These are phyloP conservation scores for Fundulus diaphanus DNA, from an alignment of 2,797 vertebrate species.

Conservation along the genomic window DNA sequence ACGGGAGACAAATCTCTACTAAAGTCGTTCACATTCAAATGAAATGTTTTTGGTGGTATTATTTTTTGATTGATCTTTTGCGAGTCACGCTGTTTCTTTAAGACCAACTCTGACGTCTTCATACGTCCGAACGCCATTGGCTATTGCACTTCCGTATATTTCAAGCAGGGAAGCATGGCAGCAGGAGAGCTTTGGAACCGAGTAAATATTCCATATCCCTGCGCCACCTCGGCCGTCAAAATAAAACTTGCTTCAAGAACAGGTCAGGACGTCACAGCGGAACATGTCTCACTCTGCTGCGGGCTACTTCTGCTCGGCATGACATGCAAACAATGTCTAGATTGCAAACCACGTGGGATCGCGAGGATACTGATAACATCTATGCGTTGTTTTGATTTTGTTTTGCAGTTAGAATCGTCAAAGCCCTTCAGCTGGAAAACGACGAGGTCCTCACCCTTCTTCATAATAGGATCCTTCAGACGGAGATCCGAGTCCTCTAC, in stretches of 20 bases:
- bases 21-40: no score
- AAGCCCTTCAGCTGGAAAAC: conserved; percentile 67
- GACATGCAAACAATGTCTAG: fast-evolving
- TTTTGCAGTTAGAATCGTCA: conserved; percentile 71
- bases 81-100: conserved; percentile 45
- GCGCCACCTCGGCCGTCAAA: conserved; percentile 63
- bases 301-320: background rate
- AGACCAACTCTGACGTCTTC: conserved; percentile 33
- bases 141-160: conserved; percentile 35
- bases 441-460: conserved; percentile 66
- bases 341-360: conserved; percentile 38
- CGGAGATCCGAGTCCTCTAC: conserved; percentile 84
- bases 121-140: conserved; percentile 43
- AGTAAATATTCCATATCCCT: conserved; percentile 66
- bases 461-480: conserved; percentile 75
- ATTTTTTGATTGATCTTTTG: no score
- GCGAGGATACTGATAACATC: no score
- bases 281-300: fast-evolving
- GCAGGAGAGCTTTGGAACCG: conserved; percentile 78
- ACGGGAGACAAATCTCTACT: no score
- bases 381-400: background rate
- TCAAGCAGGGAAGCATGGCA: conserved; percentile 69
- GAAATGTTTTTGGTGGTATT: no score
- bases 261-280: conserved; percentile 50
- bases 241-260: conserved; percentile 47